Percentiles rank a stretch among this genome's conserved stretches.
phyloP scores from a whole-genome alignment of 1,140 invertebrate genomes.

The Lithobius niger region DNA sequence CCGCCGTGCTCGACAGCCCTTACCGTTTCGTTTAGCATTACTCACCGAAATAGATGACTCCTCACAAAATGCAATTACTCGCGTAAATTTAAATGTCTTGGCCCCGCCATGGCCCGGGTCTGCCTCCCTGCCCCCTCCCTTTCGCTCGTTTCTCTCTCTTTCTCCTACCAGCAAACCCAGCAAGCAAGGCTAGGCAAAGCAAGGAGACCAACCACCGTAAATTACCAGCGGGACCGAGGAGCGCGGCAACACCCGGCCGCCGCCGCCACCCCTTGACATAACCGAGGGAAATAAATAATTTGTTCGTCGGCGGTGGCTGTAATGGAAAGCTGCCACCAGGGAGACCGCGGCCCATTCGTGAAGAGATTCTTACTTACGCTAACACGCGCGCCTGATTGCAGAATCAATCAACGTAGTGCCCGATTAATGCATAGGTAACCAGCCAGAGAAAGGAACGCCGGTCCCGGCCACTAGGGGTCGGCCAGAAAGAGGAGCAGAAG shows the following conservation, averaged over 20 bases:
- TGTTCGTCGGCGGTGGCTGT: neutral
- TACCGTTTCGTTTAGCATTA: conserved; percentile 2
- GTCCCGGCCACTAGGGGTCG: too few relatives aligned
- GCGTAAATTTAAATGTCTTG: conserved; percentile 4
- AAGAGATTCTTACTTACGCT: conserved; percentile 11
- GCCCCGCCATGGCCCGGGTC: neutral
- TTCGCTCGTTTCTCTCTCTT: neutral
- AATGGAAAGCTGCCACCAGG: conserved; percentile 2
- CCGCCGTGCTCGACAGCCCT: neutral
- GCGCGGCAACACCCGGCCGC: neutral
- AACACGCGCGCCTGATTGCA: conserved; percentile 7
- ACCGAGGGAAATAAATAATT: conserved; percentile 4
- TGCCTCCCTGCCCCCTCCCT: neutral
- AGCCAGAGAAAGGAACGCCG: too few relatives aligned
- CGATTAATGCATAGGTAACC: neutral
- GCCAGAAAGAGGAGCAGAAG: too few relatives aligned
- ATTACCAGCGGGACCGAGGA: neutral
- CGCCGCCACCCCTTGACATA: neutral
- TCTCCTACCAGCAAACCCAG: neutral
- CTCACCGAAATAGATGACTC: conserved; percentile 2
- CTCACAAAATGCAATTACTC: conserved; percentile 6
- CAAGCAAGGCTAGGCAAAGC: neutral
- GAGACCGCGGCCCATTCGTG: neutral
- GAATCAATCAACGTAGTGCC: conserved; percentile 5
- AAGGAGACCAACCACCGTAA: neutral